These are phyloP conservation scores for Noctuana brunneofusca DNA, from an alignment of 2,888 invertebrate genomes.

Conservation along the genomic window DNA sequence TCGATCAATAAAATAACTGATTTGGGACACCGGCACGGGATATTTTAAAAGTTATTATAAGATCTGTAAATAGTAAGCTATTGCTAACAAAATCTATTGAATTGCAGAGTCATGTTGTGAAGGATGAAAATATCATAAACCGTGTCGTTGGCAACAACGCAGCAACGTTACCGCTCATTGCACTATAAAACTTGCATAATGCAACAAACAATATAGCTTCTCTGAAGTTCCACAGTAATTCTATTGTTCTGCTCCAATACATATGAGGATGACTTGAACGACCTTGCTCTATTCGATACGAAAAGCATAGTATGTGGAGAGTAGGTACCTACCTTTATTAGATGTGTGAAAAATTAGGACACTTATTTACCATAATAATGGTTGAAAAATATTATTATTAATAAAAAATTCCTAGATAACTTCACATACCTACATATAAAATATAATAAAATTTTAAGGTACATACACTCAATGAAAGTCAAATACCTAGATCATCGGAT, in stretches of 20 bases:
- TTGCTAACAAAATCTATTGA: neutral
- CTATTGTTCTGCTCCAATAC: constrained; percentile 31
- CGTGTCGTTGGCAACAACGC: constrained; percentile 12
- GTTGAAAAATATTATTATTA: too few species aligned
- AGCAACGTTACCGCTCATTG: constrained; percentile 13
- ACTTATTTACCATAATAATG: too few species aligned
- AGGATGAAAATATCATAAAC: constrained; percentile 13
- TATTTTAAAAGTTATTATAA: too few species aligned
- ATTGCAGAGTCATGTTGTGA: constrained; percentile 2
- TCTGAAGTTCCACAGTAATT: constrained; percentile 25
- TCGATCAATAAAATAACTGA: neutral
- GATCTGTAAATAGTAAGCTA: too few species aligned
- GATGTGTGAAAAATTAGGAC: neutral
- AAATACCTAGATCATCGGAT: too few species aligned
- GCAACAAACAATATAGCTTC: constrained; percentile 23
- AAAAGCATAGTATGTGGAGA: constrained; percentile 3
- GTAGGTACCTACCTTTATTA: too few species aligned
- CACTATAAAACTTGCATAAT: constrained; percentile 28
- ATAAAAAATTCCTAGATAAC: too few species aligned
- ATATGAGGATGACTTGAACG: constrained; percentile 13
- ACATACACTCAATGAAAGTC: too few species aligned
- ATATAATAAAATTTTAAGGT: too few species aligned
- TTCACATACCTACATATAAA: too few species aligned
- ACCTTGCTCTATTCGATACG: constrained; percentile 23
- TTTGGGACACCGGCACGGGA: too few species aligned